Conservation (phyloP, 2,888 invertebrate genomes). For the Ischnus inquisitorius region DNA sequence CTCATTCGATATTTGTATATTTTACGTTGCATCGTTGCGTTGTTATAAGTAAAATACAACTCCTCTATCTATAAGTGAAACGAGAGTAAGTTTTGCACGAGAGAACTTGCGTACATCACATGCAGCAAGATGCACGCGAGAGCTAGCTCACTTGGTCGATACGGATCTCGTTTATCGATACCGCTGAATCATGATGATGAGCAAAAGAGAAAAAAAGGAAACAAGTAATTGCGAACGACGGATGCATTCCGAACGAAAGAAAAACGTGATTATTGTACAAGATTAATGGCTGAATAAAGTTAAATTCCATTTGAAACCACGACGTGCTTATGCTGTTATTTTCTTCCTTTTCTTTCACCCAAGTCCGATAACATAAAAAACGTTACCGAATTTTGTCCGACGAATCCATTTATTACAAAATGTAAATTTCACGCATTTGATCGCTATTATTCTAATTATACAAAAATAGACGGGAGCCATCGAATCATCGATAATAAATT, state of each 20-base stretch:
- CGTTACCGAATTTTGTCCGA: constrained; percentile 14
- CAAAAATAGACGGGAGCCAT: constrained; percentile 19
- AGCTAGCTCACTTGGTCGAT: constrained; percentile 48
- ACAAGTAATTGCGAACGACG: constrained; percentile 39
- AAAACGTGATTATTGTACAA: constrained; percentile 58
- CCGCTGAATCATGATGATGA: constrained; percentile 42
- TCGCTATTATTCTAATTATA: constrained; percentile 15
- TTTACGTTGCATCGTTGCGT: constrained; percentile 68
- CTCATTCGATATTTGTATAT: constrained; percentile 67
- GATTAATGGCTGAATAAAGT: constrained; percentile 54
- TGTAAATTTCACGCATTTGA: constrained; percentile 14
- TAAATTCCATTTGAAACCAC: constrained; percentile 51
- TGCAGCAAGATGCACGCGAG: constrained; percentile 55
- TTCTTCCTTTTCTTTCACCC: not conserved
- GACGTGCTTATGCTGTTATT: not conserved
- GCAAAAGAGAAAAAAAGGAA: constrained; percentile 19
- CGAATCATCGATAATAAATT: constrained; percentile 10
- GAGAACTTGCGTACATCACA: constrained; percentile 38
- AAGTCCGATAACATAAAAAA: constrained; percentile 19
- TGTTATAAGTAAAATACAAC: constrained; percentile 61
- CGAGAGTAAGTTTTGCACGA: constrained; percentile 34
- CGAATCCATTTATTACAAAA: constrained; percentile 10
- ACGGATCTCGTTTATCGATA: constrained; percentile 54
- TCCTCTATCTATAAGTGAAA: constrained; percentile 42
- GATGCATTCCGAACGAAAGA: constrained; percentile 43